Conservation (phyloP, 1,140 invertebrate genomes). For the Octopus bimaculoides region DNA sequence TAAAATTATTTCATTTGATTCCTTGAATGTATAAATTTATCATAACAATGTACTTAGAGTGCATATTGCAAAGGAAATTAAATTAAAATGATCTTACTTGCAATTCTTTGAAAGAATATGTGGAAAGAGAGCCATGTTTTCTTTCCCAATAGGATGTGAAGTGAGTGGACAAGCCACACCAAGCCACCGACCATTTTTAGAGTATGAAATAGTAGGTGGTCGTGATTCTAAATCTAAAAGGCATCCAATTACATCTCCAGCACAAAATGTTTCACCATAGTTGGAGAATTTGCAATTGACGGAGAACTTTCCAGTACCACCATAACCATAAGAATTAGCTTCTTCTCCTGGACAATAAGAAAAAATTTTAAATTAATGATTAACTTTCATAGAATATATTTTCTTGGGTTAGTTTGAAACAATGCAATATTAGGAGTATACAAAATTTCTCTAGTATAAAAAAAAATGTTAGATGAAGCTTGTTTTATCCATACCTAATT, state of each 20-base stretch:
- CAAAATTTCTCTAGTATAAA: no score
- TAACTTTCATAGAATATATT: neutral
- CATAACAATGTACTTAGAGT: no score
- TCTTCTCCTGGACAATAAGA: constrained; percentile 61
- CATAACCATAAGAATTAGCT: constrained; percentile 77
- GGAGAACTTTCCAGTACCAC: constrained; percentile 74
- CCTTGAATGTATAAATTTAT: no score
- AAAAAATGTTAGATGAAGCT: no score
- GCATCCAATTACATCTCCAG: constrained; percentile 74
- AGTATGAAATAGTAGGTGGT: constrained; percentile 68
- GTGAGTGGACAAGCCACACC: constrained; percentile 61
- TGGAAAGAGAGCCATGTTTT: constrained; percentile 71
- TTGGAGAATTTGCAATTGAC: constrained; percentile 71
- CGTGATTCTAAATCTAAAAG: constrained; percentile 64
- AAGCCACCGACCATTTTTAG: constrained; percentile 75
- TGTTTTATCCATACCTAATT: constrained; percentile 62
- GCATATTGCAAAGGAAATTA: neutral
- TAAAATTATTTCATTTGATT: no score
- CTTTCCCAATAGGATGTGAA: constrained; percentile 45
- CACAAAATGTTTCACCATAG: constrained; percentile 69
- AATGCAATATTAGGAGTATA: no score
- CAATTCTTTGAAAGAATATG: constrained; percentile 83
- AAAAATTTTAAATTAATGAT: neutral
- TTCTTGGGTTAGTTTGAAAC: no score
- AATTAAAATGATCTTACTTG: constrained; percentile 45